Base-by-base conservation (phyloP, 2,113 vertebrate species). In the Verasper variegatus region DNA sequence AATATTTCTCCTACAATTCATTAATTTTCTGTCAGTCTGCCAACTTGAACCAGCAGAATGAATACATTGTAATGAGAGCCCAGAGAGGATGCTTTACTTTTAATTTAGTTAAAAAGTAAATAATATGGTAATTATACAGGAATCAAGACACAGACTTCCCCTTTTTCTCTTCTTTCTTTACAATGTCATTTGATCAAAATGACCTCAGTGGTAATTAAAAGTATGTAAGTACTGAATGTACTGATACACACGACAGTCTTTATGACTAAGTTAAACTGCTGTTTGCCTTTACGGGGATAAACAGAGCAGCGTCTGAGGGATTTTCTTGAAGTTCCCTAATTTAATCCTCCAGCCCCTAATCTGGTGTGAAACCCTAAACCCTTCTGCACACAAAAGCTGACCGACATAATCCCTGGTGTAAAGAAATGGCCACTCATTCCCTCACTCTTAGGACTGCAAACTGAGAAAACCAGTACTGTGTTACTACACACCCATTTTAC, bases 321-420 rank as follows among this genome's bases (percentile, higher is more conserved):
- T 93, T 92, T 93, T 90, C 88, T 88, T 92, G 74, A 91, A 91
- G 86, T 86, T 85, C 82, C 80, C 85, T 93, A 93, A 94, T 93
- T 92, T 94, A 94, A 94, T 93, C 89, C 91, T 71, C 77, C 56
- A 80, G 60, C 81, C 86, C 81, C 60, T 94, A 92, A 93, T 92
- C 91, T 92, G 87, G 88, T 92, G 88, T 92, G 91, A 88, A 93
- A 87, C 87, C 89, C 78, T 93, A 94, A 93, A 93, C 90, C 89
- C 80, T 76, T 86, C 74, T 4, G 60, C 83, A 85, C 79, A 93
- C 87, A 92, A 92, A 92, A 84, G 72, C 49, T 84, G 82, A 88
- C 85, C 81, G 79, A 81, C 88, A 68, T 92, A 94, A 94, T 92
- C 90, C 89, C 55, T 24, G 64, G 49, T 70, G 70, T 72, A 81